Percentiles rank a stretch among this genome's conserved stretches.
phyloP scores from a whole-genome alignment of 1,140 invertebrate genomes.

The Anastatus disparis region DNA sequence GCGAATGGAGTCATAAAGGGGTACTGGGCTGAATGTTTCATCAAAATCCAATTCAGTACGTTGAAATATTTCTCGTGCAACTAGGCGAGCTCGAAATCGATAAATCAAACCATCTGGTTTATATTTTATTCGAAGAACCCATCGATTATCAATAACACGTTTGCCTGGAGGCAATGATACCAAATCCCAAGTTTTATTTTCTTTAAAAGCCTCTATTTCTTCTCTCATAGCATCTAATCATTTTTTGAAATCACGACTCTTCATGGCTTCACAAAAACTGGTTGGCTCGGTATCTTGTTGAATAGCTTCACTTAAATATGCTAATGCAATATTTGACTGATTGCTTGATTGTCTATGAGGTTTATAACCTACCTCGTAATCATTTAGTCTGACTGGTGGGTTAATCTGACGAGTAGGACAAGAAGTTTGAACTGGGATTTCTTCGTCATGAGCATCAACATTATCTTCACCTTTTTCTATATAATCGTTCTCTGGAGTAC shows the following conservation, averaged over 20 bases:
- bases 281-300: background rate
- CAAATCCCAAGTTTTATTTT: conserved; percentile 42
- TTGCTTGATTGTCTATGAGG: background rate
- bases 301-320: conserved; percentile 14
- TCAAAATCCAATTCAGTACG: conserved; percentile 36
- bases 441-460: too few species aligned
- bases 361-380: background rate
- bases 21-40: too few species aligned
- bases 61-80: conserved; percentile 12
- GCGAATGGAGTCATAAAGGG: conserved; percentile 24
- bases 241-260: conserved; percentile 24
- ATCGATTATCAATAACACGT: conserved; percentile 39
- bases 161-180: conserved; percentile 24
- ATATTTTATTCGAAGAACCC: conserved; percentile 42
- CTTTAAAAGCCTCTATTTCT: conserved; percentile 41
- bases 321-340: background rate
- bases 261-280: conserved; percentile 5
- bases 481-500: too few species aligned
- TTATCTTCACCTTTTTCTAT: too few species aligned
- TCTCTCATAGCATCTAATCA: conserved; percentile 44
- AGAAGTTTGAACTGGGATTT: too few species aligned
- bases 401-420: background rate
- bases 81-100: too few species aligned
- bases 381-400: background rate
- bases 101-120: conserved; percentile 28